phyloP scores from a whole-genome alignment of 1,140 invertebrate species.

The Chionoecetes opilio region DNA sequence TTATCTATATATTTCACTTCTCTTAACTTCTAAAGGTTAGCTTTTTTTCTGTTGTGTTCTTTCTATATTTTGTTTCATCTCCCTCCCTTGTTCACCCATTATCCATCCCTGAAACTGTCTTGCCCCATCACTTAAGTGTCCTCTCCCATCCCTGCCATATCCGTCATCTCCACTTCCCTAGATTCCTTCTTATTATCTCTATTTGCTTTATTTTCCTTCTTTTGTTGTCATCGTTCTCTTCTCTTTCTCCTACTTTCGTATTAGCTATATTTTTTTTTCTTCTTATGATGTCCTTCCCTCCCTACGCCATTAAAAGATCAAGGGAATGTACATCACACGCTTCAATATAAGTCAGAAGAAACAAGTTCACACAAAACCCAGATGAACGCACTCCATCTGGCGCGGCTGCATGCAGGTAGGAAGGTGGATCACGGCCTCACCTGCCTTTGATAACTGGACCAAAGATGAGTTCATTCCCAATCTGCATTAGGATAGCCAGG shows the following conservation, averaged over 20 bases:
- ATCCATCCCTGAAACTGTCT: constrained; percentile 16
- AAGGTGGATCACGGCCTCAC: neutral
- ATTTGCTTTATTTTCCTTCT: neutral
- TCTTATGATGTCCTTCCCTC: too few species aligned
- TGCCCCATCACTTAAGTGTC: neutral
- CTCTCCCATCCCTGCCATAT: too few species aligned
- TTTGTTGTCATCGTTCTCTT: too few species aligned
- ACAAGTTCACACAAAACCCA: neutral
- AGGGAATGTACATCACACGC: neutral
- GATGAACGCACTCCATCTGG: neutral
- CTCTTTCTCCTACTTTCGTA: too few species aligned
- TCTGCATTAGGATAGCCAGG: too few species aligned
- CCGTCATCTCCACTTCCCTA: neutral
- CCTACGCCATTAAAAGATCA: neutral
- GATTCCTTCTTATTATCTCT: neutral
- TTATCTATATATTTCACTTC: neutral
- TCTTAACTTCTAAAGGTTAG: too few species aligned
- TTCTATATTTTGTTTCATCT: neutral
- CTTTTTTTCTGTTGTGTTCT: neutral
- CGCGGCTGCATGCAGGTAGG: neutral
- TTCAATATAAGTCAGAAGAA: neutral
- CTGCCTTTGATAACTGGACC: neutral
- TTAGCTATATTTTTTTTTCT: too few species aligned
- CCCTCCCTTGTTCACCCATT: neutral
- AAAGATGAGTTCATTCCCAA: neutral